Evolutionary conservation across 2,797 vertebrate genomes (phyloP).

Genomic region (Stomatorhinus walkeri): DNA sequence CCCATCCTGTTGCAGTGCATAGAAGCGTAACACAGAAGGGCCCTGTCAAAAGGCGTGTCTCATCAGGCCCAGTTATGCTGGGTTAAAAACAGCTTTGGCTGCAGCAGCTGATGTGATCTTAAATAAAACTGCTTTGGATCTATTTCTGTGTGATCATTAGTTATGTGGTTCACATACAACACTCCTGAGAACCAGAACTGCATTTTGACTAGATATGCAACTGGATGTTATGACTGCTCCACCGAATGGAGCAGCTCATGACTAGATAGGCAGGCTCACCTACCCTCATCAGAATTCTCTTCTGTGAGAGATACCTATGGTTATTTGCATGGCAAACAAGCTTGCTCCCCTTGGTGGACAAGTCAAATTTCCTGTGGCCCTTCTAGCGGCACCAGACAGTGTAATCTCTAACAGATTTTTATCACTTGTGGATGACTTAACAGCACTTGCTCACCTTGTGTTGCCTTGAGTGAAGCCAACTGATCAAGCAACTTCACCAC

Average conservation of each 20-base stretch:
- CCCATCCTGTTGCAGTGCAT: constrained; percentile 43
- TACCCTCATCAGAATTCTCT: background rate
- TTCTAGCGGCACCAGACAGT: background rate
- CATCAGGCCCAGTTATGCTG: constrained; percentile 52
- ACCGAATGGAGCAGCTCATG: background rate
- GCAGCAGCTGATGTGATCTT: background rate
- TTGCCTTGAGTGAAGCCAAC: background rate
- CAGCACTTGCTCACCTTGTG: background rate
- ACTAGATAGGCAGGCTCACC: background rate
- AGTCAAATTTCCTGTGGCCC: background rate
- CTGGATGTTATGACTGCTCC: background rate
- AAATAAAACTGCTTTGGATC: background rate
- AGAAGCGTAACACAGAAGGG: constrained; percentile 26
- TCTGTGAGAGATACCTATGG: background rate
- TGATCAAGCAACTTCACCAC: background rate
- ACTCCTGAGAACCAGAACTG: background rate
- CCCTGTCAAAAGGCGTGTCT: constrained; percentile 23
- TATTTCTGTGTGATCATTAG: background rate
- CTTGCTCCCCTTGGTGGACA: background rate
- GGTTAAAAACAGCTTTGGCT: background rate
- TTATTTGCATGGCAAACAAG: background rate
- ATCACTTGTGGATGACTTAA: background rate
- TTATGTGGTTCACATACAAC: background rate
- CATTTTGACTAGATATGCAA: background rate
- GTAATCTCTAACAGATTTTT: background rate